Evolutionary conservation across 2,113 vertebrate genomes (phyloP), one percentile per base, ranked within the genome.

Genomic region (Cyanoliseus patagonus): DNA sequence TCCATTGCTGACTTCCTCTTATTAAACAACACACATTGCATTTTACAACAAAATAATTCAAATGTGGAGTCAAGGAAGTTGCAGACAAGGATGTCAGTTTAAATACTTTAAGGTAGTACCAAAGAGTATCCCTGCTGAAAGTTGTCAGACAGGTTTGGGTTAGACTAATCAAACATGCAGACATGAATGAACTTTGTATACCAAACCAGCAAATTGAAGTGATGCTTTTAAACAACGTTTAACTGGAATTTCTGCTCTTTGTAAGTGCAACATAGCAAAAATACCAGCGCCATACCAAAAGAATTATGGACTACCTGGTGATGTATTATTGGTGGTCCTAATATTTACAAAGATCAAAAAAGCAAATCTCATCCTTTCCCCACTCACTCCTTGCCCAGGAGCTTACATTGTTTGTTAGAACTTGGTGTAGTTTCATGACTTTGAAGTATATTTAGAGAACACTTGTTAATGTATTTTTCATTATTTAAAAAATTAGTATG

Each of bases 401-500:
- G 62, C 19, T 82, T 85, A 49, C 7, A 4, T 7, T 44, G 67
- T 73, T 91, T 75, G 30, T 44, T 70, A 72, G 62, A 94, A 82
- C 59, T 83, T 47, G 15, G 16, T 82, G 52, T 73, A 14, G 33
- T 84, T 96, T 90, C 61, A 28, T 93, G 83, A 90, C 44, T 87
- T 94, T 84, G 41, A 94, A 94, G 33, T 57, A n/a, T 89, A 6
- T 62, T 94, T 94, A 67, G 90, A 84, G 72, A 92, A 81, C 83
- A 41, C 31, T 91, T 87, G 59, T 92, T 63, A 93, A 90, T 90
- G 55, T 72, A 91, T 95, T 95, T 97, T 94, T 92, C 53, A 72
- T 90, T 3, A 67, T 64, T 91, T 96, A 79, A 95, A 96, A 97
- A 93, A 55, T 92, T 91, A 94, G 84, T 90, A 86, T 70, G 77